These are phyloP conservation scores for Aurelia coerulea DNA, from an alignment of 30 jellyfish, hydroid and myxozoan genomes.

Conservation along the genomic window DNA sequence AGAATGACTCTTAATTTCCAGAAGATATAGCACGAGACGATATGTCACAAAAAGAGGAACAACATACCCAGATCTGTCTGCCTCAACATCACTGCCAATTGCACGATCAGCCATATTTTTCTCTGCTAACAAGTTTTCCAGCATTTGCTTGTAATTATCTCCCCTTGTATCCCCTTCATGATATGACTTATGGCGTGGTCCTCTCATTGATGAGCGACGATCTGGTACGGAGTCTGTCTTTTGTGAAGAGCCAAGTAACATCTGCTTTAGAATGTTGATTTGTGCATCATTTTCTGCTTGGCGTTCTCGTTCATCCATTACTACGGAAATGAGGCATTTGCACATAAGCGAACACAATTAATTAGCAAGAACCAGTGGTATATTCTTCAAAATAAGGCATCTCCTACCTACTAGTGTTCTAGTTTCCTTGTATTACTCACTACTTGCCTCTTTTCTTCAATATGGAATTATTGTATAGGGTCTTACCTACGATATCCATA, in stretches of 20 bases:
- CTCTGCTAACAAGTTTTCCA: conserved; percentile 27
- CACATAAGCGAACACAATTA: background rate
- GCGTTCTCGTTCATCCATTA: conserved; percentile 53
- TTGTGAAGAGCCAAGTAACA: conserved; percentile 20
- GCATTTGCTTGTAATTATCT: conserved; percentile 27
- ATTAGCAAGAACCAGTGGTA: too few species aligned
- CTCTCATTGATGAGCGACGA: background rate
- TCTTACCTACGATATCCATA: too few species aligned
- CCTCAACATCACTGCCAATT: background rate
- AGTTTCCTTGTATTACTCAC: too few species aligned
- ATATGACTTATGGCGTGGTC: conserved; percentile 15
- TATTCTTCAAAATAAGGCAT: too few species aligned
- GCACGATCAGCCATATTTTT: background rate
- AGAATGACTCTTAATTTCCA: too few species aligned
- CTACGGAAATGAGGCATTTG: background rate
- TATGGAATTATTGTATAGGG: too few species aligned
- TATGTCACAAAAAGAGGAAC: too few species aligned
- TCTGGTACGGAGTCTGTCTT: background rate
- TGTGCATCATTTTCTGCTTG: conserved; percentile 56
- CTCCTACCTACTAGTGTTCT: too few species aligned
- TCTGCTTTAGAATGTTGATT: conserved; percentile 36
- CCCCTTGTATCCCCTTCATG: conserved; percentile 38
- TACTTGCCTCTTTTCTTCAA: too few species aligned
- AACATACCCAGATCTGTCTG: conserved; percentile 34
- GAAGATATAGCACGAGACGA: too few species aligned